Percentiles rank a stretch among this genome's conserved stretches.
Evolutionary conservation across 2,888 invertebrate species (phyloP).

Genomic region (Drosophila melanosoma): DNA sequence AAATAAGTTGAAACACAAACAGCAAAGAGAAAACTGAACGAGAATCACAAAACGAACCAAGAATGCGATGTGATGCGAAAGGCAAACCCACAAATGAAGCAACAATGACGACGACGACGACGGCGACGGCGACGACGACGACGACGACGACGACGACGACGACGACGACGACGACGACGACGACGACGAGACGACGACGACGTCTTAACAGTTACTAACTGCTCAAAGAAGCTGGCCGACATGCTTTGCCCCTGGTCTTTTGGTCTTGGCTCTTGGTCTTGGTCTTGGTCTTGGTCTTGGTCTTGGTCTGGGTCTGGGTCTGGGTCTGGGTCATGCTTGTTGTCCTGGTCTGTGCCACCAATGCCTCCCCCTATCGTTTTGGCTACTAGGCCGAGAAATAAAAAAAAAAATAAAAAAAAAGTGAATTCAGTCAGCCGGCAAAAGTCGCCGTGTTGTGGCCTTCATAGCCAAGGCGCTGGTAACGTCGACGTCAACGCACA

Average conservation of each 20-base stretch:
- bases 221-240: slow-evolving; percentile 78
- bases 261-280: slow-evolving; percentile 9
- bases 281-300: slow-evolving; percentile 7
- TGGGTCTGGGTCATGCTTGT: neutral
- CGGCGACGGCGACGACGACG: slow-evolving; percentile 59
- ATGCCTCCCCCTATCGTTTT: neutral
- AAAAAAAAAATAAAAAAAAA: slow-evolving; percentile 28
- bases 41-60: slow-evolving; percentile 5
- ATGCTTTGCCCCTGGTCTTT: slow-evolving; percentile 35
- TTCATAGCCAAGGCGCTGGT: slow-evolving; percentile 55
- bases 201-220: slow-evolving; percentile 83
- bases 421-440: slow-evolving; percentile 66
- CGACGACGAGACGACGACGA: slow-evolving; percentile 77
- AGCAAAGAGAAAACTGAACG: slow-evolving; percentile 19
- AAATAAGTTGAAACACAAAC: slow-evolving; percentile 44
- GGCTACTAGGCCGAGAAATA: slow-evolving; percentile 8
- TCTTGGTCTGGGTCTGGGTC: neutral
- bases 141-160: slow-evolving; percentile 75
- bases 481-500: slow-evolving; percentile 16
- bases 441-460: slow-evolving; percentile 76
- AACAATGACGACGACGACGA: slow-evolving; percentile 51
- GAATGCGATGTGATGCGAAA: slow-evolving; percentile 16
- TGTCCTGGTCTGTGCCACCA: slow-evolving; percentile 1
- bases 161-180: slow-evolving; percentile 46
- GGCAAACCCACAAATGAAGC: slow-evolving; percentile 44